These are phyloP conservation scores for Spheniscus mendiculus DNA, from an alignment of 2,113 vertebrate genomes.

Conservation along the genomic window DNA sequence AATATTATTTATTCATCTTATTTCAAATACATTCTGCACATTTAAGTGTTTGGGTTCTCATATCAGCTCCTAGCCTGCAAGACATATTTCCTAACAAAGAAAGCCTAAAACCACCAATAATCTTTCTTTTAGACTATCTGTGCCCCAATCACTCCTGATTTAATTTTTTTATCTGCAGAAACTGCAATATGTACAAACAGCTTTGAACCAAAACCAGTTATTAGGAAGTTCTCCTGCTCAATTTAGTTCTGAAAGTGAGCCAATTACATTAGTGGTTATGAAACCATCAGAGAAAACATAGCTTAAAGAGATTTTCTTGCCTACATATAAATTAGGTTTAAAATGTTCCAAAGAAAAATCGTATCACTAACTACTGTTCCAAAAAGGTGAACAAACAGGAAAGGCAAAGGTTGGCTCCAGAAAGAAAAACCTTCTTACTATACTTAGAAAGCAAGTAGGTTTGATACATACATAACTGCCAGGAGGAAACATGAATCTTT, in stretches of 20 bases:
- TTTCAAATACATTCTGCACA: background rate
- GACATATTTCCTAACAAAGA: background rate
- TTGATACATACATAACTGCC: background rate
- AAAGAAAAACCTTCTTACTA: background rate
- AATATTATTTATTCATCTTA: background rate
- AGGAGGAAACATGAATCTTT: background rate
- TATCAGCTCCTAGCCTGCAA: background rate
- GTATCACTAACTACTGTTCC: background rate
- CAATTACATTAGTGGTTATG: background rate
- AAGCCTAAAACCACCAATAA: background rate
- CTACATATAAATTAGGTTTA: background rate
- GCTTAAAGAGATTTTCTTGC: background rate
- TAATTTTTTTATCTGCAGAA: background rate
- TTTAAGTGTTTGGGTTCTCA: background rate
- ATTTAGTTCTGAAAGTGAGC: background rate
- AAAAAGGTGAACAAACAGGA: background rate
- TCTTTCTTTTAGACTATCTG: background rate
- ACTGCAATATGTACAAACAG: background rate
- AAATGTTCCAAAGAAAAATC: background rate
- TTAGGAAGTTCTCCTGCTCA: background rate
- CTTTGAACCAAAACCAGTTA: background rate
- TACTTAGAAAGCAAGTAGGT: background rate
- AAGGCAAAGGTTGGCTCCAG: background rate
- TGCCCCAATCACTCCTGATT: background rate
- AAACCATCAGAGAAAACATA: background rate